Evolutionary conservation across 2,888 invertebrate species (phyloP).

Genomic region (Brassicogethes aeneus): DNA sequence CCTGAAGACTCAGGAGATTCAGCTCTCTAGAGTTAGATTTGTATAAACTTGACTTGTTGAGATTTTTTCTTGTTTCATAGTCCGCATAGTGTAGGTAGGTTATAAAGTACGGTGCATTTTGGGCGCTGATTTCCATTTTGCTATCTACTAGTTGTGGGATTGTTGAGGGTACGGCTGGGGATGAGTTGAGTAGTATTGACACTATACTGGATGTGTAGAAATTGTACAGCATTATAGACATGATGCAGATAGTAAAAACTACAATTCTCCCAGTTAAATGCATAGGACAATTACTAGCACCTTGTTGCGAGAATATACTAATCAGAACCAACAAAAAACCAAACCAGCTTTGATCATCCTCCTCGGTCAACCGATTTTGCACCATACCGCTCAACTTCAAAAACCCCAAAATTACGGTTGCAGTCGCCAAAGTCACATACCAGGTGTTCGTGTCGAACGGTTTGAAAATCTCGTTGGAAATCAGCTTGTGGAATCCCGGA

Average conservation of each 20-base stretch:
- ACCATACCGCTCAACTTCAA: conserved; percentile 32
- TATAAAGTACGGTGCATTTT: conserved; percentile 43
- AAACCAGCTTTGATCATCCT: conserved; percentile 1
- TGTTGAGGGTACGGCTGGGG: conserved; percentile 44
- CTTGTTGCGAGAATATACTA: conserved; percentile 29
- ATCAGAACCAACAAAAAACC: conserved; percentile 18
- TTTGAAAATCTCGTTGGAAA: conserved; percentile 41
- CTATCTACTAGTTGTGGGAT: conserved; percentile 45
- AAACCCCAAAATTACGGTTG: conserved; percentile 32
- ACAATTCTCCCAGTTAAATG: conserved; percentile 27
- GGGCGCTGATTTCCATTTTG: conserved; percentile 41
- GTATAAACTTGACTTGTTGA: conserved; percentile 21
- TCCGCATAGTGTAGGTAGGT: conserved; percentile 29
- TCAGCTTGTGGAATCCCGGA: conserved; percentile 22
- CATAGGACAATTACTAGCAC: conserved; percentile 19
- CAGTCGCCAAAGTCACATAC: conserved; percentile 34
- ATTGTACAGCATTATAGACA: conserved; percentile 44
- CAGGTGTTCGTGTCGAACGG: conserved; percentile 41
- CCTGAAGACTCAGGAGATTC: conserved; percentile 17
- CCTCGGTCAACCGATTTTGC: conserved; percentile 23
- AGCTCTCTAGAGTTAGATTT: conserved; percentile 12
- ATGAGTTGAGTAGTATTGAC: conserved; percentile 46
- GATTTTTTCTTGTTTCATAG: conserved; percentile 18
- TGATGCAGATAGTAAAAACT: conserved; percentile 27
- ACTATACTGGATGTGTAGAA: conserved; percentile 54